Conservation (phyloP, 2,797 vertebrate genomes). For the Scyliorhinus canicula region DNA sequence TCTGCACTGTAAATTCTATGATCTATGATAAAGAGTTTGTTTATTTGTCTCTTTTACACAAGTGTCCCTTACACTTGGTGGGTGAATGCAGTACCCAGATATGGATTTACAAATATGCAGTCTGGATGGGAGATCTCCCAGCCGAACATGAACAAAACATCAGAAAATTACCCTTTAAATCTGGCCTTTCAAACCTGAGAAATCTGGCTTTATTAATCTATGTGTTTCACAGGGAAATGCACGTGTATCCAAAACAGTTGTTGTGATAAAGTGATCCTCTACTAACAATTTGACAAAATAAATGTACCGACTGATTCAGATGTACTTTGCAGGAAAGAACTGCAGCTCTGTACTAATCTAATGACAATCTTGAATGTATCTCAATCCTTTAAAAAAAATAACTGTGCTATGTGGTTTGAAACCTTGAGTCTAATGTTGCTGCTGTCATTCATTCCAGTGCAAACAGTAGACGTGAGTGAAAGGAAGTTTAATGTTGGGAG, state of each 20-base stretch:
- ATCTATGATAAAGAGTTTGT: too few relatives aligned
- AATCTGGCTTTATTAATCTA: neutral
- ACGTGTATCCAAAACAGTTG: neutral
- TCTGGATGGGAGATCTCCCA: neutral
- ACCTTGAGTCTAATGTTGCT: neutral
- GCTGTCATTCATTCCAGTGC: neutral
- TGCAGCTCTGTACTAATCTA: neutral
- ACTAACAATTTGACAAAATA: neutral
- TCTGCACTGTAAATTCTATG: too few relatives aligned
- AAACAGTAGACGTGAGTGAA: neutral
- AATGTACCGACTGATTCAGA: neutral
- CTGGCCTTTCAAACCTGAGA: neutral
- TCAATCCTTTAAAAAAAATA: neutral
- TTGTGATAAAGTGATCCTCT: neutral
- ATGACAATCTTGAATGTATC: neutral
- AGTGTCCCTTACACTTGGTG: neutral
- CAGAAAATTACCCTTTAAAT: neutral
- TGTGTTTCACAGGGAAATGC: neutral
- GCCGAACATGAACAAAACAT: neutral
- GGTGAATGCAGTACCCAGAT: neutral
- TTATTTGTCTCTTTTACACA: neutral
- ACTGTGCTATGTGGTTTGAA: neutral
- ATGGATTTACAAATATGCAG: neutral
- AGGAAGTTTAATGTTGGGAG: neutral
- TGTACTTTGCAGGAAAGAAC: too few relatives aligned